Conservation (phyloP, 2,113 vertebrate genomes). For the Gallinago undulata region DNA sequence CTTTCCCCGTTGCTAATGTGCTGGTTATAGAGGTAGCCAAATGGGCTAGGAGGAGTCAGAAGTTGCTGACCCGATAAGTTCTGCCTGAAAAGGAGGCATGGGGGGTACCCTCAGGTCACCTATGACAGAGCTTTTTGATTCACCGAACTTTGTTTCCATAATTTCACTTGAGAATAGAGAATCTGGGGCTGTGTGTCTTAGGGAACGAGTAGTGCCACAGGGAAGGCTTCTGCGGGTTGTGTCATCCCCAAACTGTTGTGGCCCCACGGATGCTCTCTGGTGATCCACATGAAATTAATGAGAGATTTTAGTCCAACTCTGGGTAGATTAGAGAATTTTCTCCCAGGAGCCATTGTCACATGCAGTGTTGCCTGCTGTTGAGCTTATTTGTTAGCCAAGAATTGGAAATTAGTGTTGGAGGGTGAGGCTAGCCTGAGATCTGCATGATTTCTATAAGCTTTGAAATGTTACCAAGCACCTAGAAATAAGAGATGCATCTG, state of each 20-base stretch:
- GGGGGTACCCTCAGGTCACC: background rate
- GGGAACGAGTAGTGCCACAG: background rate
- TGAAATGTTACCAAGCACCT: background rate
- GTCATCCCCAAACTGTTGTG: background rate
- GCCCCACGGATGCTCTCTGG: conserved; percentile 6
- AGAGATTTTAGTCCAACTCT: background rate
- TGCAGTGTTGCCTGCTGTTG: background rate
- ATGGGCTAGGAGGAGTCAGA: background rate
- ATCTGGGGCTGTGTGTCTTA: background rate
- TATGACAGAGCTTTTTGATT: background rate
- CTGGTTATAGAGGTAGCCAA: background rate
- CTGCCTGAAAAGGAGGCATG: background rate
- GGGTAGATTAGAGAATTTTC: background rate
- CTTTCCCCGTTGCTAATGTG: background rate
- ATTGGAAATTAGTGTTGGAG: background rate
- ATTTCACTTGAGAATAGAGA: background rate
- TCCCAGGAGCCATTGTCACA: background rate
- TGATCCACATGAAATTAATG: conserved; percentile 19
- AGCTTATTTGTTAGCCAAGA: background rate
- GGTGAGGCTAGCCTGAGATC: background rate
- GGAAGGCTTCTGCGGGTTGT: background rate
- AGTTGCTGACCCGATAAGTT: background rate
- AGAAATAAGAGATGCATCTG: background rate
- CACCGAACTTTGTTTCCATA: background rate
- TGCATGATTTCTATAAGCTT: background rate